Conservation (phyloP, 2,797 vertebrate species). For the Lutjanus campechanus region DNA sequence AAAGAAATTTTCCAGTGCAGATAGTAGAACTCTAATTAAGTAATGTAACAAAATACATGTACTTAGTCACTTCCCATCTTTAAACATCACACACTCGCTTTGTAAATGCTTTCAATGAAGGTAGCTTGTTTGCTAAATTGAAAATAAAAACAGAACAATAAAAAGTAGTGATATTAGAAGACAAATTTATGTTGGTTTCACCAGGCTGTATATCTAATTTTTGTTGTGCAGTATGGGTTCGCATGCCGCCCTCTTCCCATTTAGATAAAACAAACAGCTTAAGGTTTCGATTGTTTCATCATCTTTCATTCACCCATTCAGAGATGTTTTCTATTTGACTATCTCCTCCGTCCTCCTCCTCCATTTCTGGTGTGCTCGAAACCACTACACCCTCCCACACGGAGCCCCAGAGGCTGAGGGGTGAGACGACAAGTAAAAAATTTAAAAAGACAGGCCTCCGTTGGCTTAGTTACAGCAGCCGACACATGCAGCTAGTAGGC, state of each 20-base stretch:
- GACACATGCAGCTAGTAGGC: conserved; percentile 52
- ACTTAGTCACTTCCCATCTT: no score
- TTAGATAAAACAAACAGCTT: conserved; percentile 61
- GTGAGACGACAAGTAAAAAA: conserved; percentile 45
- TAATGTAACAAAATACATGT: no score
- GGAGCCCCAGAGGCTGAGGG: conserved; percentile 42
- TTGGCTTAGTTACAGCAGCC: conserved; percentile 52
- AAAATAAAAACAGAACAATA: conserved; percentile 42
- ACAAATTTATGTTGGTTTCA: conserved; percentile 44
- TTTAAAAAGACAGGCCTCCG: conserved; percentile 62
- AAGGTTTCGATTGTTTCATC: conserved; percentile 47
- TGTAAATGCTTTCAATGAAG: conserved; percentile 5
- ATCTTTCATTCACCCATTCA: conserved; percentile 67
- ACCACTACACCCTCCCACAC: conserved; percentile 65
- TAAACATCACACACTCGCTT: conserved; percentile 4
- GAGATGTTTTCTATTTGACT: conserved; percentile 66
- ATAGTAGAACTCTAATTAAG: no score
- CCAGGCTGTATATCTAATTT: conserved; percentile 41
- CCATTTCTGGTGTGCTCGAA: conserved; percentile 57
- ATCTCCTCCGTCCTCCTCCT: conserved; percentile 49
- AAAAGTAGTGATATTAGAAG: conserved; percentile 25
- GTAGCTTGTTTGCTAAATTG: neutral
- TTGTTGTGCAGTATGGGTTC: conserved; percentile 43
- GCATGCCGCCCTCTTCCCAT: conserved; percentile 31
- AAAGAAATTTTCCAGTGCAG: no score